Evolutionary conservation across 2,888 invertebrate species (phyloP), one percentile per base, ranked within the genome.

Genomic region (Nipponacmea schrenckii): DNA sequence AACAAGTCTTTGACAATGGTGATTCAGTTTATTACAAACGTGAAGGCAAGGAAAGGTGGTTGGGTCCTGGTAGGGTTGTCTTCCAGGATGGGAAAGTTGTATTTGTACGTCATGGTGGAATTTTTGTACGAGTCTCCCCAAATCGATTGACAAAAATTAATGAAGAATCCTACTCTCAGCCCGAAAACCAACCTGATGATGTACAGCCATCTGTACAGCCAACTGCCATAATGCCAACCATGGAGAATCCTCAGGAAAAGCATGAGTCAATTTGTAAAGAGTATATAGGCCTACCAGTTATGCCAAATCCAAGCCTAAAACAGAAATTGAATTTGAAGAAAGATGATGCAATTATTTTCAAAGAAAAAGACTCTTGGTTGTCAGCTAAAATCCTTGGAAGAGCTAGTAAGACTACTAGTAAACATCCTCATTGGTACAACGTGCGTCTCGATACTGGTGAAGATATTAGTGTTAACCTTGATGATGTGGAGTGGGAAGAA

Each of bases 1-100:
- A n/a, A n/a, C n/a, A n/a, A n/a, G n/a, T n/a, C n/a, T n/a, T n/a
- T n/a, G n/a, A n/a, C n/a, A n/a, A n/a, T 65, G 66, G 66, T 44
- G 66, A 65, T 20, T 20, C 26, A 4, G 66, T 65, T 14, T 65
- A 26, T 31, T 65, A 65, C 27, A 65, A 65, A 44, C 31, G 66
- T 15, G 66, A 65, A 17, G 66, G 66, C 14, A 27, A 20, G 20
- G 66, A 65, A 14, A 27, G 17, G 67, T 20, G 67, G 46, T 45
- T 39, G 20, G 67, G 67, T 20, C 67, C 67, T 45, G 67, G 46
- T 20, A 67, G 45, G 45, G 67, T 67, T 17, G 45, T 67, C 10
- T 67, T 39, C 27, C 67, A 67, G 45, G 67, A 67, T 48, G 67
- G 67, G 14, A 67, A 67, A 20, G 44, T 67, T 20, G 20, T 67